phyloP scores from a whole-genome alignment of 2,888 invertebrate genomes.

The Julus scanicus region DNA sequence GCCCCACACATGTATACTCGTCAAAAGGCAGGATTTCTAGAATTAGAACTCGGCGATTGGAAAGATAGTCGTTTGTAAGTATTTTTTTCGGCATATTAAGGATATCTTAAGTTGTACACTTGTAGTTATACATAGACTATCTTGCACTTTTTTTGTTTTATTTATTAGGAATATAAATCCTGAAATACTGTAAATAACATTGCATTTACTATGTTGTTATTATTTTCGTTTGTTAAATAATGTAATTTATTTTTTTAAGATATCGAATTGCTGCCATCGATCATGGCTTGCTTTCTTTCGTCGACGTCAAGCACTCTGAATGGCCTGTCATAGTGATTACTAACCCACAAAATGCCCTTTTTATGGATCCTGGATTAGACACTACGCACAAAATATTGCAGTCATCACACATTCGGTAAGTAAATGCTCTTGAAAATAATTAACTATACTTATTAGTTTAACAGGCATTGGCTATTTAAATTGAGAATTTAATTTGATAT shows the following conservation, averaged over 20 bases:
- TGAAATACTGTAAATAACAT: too few species aligned
- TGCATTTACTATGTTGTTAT: too few species aligned
- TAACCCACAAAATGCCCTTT: slow-evolving; percentile 88
- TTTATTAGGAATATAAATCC: too few species aligned
- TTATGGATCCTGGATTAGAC: slow-evolving; percentile 78
- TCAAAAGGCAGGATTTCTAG: slow-evolving; percentile 83
- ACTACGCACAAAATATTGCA: slow-evolving; percentile 74
- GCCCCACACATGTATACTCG: slow-evolving; percentile 87
- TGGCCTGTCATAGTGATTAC: slow-evolving; percentile 89
- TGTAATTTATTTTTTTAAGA: slow-evolving; percentile 67
- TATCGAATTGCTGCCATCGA: slow-evolving; percentile 87
- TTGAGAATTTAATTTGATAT: too few species aligned
- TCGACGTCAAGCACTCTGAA: slow-evolving; percentile 77
- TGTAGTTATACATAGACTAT: too few species aligned
- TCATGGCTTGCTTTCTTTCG: slow-evolving; percentile 87
- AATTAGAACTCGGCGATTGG: slow-evolving; percentile 93
- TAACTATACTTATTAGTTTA: too few species aligned
- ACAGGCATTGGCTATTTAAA: too few species aligned
- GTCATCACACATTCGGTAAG: slow-evolving; percentile 81
- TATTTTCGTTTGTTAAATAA: too few species aligned
- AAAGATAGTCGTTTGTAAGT: slow-evolving; percentile 85
- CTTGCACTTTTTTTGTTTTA: too few species aligned
- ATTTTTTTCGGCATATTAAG: slow-evolving; percentile 9
- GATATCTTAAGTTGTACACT: too few species aligned
- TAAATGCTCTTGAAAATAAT: slow-evolving; percentile 11